Base-by-base conservation (phyloP, 2,888 invertebrate species). In the Mycalesis mineus region DNA sequence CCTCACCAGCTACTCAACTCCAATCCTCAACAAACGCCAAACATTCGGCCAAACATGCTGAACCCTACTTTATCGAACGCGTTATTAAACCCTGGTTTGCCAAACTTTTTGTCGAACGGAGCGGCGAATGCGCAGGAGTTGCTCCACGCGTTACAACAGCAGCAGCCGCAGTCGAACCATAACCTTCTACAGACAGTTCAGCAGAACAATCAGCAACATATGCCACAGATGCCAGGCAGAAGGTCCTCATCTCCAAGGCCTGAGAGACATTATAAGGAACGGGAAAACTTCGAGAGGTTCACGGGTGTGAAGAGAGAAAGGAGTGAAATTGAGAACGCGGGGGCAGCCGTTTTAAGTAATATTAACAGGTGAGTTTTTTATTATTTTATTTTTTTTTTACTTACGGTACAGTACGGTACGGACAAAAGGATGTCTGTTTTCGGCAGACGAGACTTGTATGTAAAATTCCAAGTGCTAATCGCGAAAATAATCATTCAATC, bases 101-200 rank as follows among this genome's bases (percentile, higher is more conserved):
- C 94, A 54, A 95, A 95, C 82, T 92, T 95, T 51, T 90, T 95
- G 64, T 92, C 94, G 40, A 94, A 93, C 72, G 93, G 92, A 42
- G 88, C 91, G 41, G 88, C 92, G 44, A 93, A 94, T 66, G 92
- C 92, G 9, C 95, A 95, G 73, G 95, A 95, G 74, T 80, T 95
- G 60, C 86, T 95, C 15, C 94, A 94, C 73, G 94, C 95, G 3
- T 84, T 95, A 73, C 94, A 57, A 39, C 44, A 57, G 41, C 94
- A 94, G 28, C 94, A 94, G 75, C 91, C 94, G 39, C 87, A 83
- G 70, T 73, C 72, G 52, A 91, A 91, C 62, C 88, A 89, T 66
- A 86, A 80, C 53, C 78, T 90, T 55, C 79, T 90, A 65, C 87
- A 90, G 65, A 90, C 90, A 15, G 89, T 88, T 0, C 88, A 88